Conservation (phyloP, 2,797 vertebrate genomes). For the Oceanodroma leucorhoa region DNA sequence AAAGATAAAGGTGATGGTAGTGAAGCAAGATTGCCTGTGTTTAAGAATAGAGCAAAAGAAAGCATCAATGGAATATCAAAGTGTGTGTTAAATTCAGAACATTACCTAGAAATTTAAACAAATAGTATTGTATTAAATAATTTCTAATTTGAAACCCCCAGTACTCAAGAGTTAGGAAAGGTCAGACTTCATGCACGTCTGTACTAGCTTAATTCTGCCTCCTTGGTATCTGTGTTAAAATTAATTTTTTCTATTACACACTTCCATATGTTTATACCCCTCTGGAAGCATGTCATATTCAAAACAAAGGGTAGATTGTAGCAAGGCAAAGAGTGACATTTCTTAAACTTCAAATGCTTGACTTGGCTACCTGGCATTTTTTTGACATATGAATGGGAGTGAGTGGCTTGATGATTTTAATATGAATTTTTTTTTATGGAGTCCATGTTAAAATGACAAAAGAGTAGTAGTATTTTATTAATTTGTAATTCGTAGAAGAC, state of each 20-base stretch:
- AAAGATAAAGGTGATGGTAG: not conserved
- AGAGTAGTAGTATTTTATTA: not conserved
- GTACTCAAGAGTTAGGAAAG: not conserved
- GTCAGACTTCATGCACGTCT: not conserved
- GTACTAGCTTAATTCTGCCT: not conserved
- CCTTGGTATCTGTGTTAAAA: not conserved
- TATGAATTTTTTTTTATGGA: not conserved
- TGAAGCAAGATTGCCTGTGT: not conserved
- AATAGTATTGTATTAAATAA: not conserved
- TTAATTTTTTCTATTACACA: rapidly evolving
- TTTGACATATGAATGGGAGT: not conserved
- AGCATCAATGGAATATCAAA: not conserved
- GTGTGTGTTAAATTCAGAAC: rapidly evolving
- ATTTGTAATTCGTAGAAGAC: not conserved
- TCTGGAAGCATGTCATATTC: not conserved
- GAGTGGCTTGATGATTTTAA: not conserved
- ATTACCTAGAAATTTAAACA: not conserved
- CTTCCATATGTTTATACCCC: not conserved
- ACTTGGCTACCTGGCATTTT: not conserved
- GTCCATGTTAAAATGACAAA: not conserved
- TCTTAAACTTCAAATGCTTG: not conserved
- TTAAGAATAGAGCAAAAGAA: not conserved
- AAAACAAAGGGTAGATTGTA: not conserved
- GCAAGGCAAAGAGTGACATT: not conserved
- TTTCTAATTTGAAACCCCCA: not conserved